Conservation (phyloP, 2,888 invertebrate species). For the Plemyria rubiginata region DNA sequence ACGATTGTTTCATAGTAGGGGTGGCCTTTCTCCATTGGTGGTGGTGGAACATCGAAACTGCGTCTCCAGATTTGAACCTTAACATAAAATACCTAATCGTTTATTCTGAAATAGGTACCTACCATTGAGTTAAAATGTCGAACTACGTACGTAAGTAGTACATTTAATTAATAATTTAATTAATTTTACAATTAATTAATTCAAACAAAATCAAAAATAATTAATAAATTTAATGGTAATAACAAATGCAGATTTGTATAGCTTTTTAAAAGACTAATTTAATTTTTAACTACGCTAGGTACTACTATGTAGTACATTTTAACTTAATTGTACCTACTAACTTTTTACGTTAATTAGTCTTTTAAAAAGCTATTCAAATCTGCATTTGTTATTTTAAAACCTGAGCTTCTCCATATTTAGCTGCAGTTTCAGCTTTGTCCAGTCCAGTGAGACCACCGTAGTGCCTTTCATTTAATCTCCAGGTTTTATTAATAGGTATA, state of each 20-base stretch:
- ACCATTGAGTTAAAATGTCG: no score
- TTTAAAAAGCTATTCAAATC: no score
- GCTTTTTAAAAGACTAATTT: no score
- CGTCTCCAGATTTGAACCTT: constrained; percentile 94
- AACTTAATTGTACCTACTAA: not conserved
- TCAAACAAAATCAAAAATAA: no score
- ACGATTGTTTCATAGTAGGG: constrained; percentile 90
- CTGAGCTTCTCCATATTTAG: constrained; percentile 93
- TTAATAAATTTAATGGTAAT: no score
- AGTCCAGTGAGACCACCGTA: constrained; percentile 94
- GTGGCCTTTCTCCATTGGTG: constrained; percentile 91
- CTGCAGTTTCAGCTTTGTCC: constrained; percentile 93
- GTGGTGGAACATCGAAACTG: constrained; percentile 92
- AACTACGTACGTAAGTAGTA: no score
- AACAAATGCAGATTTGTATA: no score
- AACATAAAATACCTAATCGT: not conserved
- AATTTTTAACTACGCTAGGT: no score
- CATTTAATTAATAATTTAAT: no score
- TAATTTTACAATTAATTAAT: no score
- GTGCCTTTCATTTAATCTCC: constrained; percentile 95
- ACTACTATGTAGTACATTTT: no score
- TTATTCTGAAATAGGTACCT: not conserved
- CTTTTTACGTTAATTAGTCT: not conserved
- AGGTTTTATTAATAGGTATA: constrained; percentile 89
- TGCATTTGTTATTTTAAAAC: constrained; percentile 59